Conservation (phyloP, 2,888 invertebrate species). For the Trilocha varians region DNA sequence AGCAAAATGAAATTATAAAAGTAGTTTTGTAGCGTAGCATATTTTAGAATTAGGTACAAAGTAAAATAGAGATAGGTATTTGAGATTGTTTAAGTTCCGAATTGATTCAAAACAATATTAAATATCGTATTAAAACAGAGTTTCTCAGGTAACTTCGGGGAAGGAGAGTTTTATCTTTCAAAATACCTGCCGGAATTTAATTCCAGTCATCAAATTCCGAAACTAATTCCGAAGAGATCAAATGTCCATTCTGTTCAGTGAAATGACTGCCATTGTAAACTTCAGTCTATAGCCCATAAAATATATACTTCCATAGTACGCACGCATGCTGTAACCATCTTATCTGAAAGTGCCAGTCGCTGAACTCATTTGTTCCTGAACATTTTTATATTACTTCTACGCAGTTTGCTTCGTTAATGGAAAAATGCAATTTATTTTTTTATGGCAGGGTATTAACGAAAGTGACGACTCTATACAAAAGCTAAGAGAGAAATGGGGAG, state of each 20-base stretch:
- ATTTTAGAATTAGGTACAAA: no score
- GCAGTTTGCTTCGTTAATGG: neutral
- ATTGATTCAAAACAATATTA: no score
- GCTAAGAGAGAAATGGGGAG: neutral
- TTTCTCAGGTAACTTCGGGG: no score
- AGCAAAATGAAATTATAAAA: constrained; percentile 23
- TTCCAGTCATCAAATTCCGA: constrained; percentile 4
- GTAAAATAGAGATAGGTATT: no score
- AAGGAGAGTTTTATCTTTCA: neutral
- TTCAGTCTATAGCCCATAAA: constrained; percentile 28
- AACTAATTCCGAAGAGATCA: constrained; percentile 15
- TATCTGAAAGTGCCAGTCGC: constrained; percentile 17
- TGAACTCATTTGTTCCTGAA: constrained; percentile 2
- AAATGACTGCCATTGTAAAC: constrained; percentile 27
- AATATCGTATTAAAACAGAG: no score
- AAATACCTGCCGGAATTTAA: neutral
- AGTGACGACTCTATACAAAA: neutral
- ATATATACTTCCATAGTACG: constrained; percentile 19
- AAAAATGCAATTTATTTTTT: neutral
- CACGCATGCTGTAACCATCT: constrained; percentile 19
- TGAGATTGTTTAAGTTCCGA: no score
- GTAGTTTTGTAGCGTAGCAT: no score
- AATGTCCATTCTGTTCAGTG: constrained; percentile 13
- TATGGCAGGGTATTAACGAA: neutral
- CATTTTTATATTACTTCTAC: neutral